Percentiles rank a stretch among this genome's conserved stretches.
phyloP scores from a whole-genome alignment of 1,140 invertebrate species.

The Drosophila pallidifrons region DNA sequence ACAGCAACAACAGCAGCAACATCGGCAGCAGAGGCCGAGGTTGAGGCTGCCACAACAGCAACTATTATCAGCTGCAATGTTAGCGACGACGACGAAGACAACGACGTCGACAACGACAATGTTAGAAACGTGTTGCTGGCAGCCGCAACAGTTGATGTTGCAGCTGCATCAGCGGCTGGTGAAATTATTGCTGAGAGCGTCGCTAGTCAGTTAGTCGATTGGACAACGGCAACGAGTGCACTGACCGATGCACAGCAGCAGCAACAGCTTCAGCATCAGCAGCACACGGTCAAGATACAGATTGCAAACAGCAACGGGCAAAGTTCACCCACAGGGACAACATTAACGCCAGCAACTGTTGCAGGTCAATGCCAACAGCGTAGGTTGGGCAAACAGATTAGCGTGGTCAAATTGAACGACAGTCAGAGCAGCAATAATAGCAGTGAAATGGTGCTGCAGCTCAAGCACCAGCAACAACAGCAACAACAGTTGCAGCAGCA shows the following conservation, averaged over 20 bases:
- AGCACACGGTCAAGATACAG: slow-evolving; percentile 80
- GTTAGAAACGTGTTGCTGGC: slow-evolving; percentile 57
- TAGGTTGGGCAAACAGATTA: slow-evolving; percentile 67
- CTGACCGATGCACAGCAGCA: slow-evolving; percentile 56
- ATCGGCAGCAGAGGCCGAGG: slow-evolving; percentile 14
- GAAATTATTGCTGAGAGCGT: neutral
- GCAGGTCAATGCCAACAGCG: slow-evolving; percentile 13
- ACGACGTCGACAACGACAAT: slow-evolving; percentile 20
- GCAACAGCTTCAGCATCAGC: too few species aligned
- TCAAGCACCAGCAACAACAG: slow-evolving; percentile 50
- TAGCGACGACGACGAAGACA: slow-evolving; percentile 3
- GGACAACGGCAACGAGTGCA: slow-evolving; percentile 53
- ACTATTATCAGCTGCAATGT: slow-evolving; percentile 78
- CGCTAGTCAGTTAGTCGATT: slow-evolving; percentile 50
- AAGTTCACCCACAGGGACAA: neutral
- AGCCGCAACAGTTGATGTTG: slow-evolving; percentile 1
- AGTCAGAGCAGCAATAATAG: slow-evolving; percentile 39
- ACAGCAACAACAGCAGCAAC: slow-evolving; percentile 12
- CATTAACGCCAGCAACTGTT: neutral
- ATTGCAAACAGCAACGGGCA: slow-evolving; percentile 56
- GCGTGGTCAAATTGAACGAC: slow-evolving; percentile 70
- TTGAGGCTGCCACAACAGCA: slow-evolving; percentile 17
- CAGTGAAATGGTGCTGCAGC: slow-evolving; percentile 48
- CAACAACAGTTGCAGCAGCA: slow-evolving; percentile 54
- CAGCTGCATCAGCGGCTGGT: slow-evolving; percentile 18